phyloP scores from a whole-genome alignment of 2,888 invertebrate genomes.

The Dolichomitus sp. region DNA sequence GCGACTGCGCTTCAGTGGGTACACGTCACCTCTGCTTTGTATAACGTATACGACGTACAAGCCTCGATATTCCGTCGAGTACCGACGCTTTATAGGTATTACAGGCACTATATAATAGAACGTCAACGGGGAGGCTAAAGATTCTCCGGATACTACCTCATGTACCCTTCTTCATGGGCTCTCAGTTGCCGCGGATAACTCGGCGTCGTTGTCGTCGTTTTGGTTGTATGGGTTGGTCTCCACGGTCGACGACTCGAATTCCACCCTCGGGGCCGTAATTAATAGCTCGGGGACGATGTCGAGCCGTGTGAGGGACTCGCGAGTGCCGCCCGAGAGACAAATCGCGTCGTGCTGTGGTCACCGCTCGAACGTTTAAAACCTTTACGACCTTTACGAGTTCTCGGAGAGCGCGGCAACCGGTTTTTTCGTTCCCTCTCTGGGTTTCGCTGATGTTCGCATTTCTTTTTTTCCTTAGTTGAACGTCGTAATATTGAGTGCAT shows the following conservation, averaged over 20 bases:
- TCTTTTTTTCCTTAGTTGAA: not conserved
- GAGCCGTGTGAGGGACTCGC: conserved; percentile 27
- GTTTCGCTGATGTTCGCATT: not conserved
- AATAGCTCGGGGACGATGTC: conserved; percentile 67
- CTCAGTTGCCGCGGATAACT: conserved; percentile 20
- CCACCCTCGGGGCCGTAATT: conserved; percentile 69
- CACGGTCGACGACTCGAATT: conserved; percentile 61
- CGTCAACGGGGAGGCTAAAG: not conserved
- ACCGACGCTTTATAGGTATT: conserved; percentile 18
- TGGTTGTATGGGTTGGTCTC: conserved; percentile 43
- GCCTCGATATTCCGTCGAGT: conserved; percentile 29
- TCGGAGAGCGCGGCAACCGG: conserved; percentile 54
- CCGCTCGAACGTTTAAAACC: conserved; percentile 64
- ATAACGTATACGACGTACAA: not conserved
- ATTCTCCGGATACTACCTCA: conserved; percentile 3
- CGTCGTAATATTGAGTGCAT: conserved; percentile 14
- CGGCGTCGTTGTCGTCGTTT: conserved; percentile 30
- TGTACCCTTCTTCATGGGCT: conserved; percentile 3
- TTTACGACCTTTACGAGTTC: conserved; percentile 34
- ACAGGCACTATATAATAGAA: conserved; percentile 13
- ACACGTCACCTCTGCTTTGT: conserved; percentile 16
- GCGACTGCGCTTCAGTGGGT: not conserved
- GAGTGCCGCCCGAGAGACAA: conserved; percentile 61
- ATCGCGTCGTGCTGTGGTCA: conserved; percentile 63
- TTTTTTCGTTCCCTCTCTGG: conserved; percentile 46